Conservation (phyloP, 92 coral and sea anemone genomes). For the Metridium senile region DNA sequence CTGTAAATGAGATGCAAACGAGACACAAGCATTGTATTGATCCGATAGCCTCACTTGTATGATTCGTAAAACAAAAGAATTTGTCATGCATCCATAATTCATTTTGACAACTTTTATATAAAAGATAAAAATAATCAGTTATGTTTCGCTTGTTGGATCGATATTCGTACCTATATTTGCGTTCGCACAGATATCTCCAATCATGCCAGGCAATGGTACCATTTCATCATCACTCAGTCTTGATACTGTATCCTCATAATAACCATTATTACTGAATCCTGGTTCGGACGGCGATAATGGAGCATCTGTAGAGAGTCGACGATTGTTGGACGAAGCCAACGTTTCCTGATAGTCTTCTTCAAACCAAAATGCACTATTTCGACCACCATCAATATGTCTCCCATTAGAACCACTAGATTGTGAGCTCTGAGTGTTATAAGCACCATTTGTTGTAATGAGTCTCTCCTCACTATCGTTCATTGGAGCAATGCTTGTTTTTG, state of each 20-base stretch:
- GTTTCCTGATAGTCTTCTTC: background rate
- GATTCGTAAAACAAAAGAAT: no score
- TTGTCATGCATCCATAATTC: no score
- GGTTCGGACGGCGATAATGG: constrained; percentile 35
- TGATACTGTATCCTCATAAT: constrained; percentile 26
- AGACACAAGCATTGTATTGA: no score
- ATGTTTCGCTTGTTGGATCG: background rate
- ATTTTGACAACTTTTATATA: no score
- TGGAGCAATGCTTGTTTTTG: constrained; percentile 30
- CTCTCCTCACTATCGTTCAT: background rate
- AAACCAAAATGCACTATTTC: background rate
- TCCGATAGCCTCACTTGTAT: no score
- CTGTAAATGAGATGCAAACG: no score
- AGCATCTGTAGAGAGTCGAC: background rate
- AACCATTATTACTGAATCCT: constrained; percentile 21
- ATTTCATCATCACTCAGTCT: background rate
- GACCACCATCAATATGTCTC: background rate
- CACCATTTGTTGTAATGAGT: background rate
- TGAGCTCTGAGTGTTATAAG: background rate
- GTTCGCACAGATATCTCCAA: constrained; percentile 58
- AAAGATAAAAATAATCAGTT: no score
- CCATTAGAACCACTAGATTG: background rate
- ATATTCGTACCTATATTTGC: constrained; percentile 44
- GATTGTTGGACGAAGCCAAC: background rate
- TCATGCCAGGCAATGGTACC: constrained; percentile 44